A percentile compares a stretch with the other conserved stretches of the same genome.
phyloP scores from a whole-genome alignment of 2,888 invertebrate genomes.

The Drosophila yooni region DNA sequence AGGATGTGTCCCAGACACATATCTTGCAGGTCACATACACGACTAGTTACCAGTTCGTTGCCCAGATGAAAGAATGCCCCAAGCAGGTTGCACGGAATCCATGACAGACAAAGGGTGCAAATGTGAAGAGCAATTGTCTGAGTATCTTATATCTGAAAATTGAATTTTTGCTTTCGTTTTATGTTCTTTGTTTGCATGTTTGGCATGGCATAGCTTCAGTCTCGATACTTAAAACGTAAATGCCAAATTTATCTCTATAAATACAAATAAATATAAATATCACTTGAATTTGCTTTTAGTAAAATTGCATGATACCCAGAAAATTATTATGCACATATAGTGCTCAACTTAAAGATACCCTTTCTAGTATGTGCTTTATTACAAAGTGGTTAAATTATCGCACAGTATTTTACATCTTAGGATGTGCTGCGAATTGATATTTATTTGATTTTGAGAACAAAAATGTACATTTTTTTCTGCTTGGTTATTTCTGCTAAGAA shows the following conservation, averaged over 20 bases:
- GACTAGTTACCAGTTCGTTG: constrained; percentile 12
- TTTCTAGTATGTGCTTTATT: too few species aligned
- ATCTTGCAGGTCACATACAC: constrained; percentile 57
- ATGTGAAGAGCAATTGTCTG: not conserved
- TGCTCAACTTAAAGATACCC: not conserved
- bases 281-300: not conserved
- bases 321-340: not conserved
- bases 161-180: not conserved
- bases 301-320: not conserved
- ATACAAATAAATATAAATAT: not conserved
- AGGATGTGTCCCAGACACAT: constrained; percentile 8
- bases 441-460: not conserved
- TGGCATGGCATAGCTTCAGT: too few species aligned
- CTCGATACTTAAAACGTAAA: not conserved
- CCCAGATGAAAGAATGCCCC: constrained; percentile 24
- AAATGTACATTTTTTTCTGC: not conserved
- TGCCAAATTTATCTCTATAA: not conserved
- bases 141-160: not conserved
- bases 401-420: not conserved
- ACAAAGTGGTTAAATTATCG: not conserved
- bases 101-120: constrained; percentile 6
- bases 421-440: not conserved
- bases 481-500: not conserved
- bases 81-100: constrained; percentile 29
- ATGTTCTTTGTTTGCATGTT: not conserved